Percentiles rank a stretch among this genome's conserved stretches.
Evolutionary conservation across 2,888 invertebrate genomes (phyloP).

Genomic region (Ochropleura plecta): DNA sequence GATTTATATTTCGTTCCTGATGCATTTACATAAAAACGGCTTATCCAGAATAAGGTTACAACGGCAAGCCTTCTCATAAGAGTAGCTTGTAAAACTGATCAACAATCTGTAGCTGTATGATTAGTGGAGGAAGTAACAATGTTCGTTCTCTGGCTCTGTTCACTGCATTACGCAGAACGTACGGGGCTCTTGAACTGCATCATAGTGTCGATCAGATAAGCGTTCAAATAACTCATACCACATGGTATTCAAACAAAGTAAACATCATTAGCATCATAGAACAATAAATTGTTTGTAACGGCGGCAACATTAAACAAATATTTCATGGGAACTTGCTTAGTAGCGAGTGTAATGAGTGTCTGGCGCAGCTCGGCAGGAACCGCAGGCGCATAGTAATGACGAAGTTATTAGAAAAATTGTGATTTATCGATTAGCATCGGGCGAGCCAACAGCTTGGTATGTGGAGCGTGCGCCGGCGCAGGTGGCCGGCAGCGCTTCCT

Average conservation of each 20-base stretch:
- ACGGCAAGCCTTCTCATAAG: too few relatives aligned
- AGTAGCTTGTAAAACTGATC: background rate
- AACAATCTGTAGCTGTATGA: background rate
- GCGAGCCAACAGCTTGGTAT: constrained; percentile 47
- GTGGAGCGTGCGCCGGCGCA: constrained; percentile 62
- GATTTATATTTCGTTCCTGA: constrained; percentile 21
- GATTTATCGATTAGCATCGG: constrained; percentile 65
- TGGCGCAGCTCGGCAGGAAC: constrained; percentile 6
- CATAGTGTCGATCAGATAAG: constrained; percentile 21
- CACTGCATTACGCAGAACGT: background rate
- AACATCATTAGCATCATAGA: constrained; percentile 39
- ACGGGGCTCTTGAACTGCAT: background rate
- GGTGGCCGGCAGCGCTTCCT: constrained; percentile 81
- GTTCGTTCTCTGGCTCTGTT: background rate
- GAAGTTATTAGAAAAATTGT: constrained; percentile 57
- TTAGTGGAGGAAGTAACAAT: background rate
- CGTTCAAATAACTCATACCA: background rate
- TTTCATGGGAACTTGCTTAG: constrained; percentile 40
- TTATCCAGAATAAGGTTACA: background rate
- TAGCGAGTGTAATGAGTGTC: constrained; percentile 18
- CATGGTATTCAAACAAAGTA: constrained; percentile 17
- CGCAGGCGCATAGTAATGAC: constrained; percentile 31
- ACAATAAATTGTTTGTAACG: constrained; percentile 19
- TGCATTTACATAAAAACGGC: constrained; percentile 26
- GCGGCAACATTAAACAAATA: constrained; percentile 47